Evolutionary conservation across 2,888 invertebrate species (phyloP), one percentile per base, ranked within the genome.

Genomic region (Sturmia bella): DNA sequence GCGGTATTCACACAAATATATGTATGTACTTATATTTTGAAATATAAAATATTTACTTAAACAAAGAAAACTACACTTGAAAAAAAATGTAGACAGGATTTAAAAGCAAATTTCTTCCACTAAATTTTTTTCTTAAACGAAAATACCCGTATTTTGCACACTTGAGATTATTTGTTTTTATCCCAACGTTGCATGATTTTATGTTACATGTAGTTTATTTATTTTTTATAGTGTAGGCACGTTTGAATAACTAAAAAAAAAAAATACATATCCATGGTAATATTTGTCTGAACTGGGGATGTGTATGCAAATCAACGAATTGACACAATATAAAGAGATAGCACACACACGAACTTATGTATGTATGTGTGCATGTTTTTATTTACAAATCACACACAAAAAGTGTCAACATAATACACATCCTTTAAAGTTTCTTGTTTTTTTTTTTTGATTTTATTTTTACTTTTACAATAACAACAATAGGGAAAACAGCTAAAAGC

Each of bases 351-450:
- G 21, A 5, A 69, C n/a, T 12, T 32, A n/a, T 15, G 17, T 21
- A 21, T 64, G 3, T 48, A 17, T 27, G 24, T 39, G 1, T 24
- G 15, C 7, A 32, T 27, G 13, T 63, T 19, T n/a, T 41, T 59
- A 70, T 77, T 74, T 69, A 82, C 69, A 77, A 77, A 82, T 82
- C 74, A 77, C 74, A 82, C 70, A 64, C 59, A 74, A 74, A 78
- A 82, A 74, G 70, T 82, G 82, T 82, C 82, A 82, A 74, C 81
- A 78, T 82, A 77, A 78, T 64, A 66, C 82, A 82, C 82, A 82
- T 82, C 69, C 74, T 82, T 66, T 66, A 66, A 39, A 52, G 43
- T 81, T 48, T 24, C 3, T 48, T 24, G n/a, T 21, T 56, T 64
- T 56, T 64, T 21, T 61, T 39, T 57, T 12, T 43, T 37, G 21